phyloP scores from a whole-genome alignment of 2,113 vertebrate species.

The Chionodraco myersi region DNA sequence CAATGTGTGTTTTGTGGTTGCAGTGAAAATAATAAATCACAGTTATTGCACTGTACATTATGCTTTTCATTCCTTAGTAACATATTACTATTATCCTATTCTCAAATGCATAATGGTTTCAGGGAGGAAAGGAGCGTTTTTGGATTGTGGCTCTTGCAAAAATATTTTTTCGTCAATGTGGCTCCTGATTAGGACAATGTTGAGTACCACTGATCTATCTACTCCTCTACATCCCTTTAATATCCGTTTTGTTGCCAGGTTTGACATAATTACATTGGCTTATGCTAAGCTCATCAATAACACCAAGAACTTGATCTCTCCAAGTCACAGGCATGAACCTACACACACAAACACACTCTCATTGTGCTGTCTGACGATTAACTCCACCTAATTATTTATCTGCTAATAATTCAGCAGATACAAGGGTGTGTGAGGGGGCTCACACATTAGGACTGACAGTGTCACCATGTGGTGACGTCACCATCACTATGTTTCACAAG shows the following conservation, averaged over 20 bases:
- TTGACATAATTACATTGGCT: conserved; percentile 64
- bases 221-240: conserved; percentile 42
- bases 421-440: conserved; percentile 25
- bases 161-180: too few relatives aligned
- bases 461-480: conserved; percentile 22
- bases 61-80: too few relatives aligned
- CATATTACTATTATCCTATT: too few relatives aligned
- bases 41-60: too few relatives aligned
- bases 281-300: conserved; percentile 67
- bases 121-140: too few relatives aligned
- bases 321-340: conserved; percentile 15
- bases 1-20: too few relatives aligned
- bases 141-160: too few relatives aligned
- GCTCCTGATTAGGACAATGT: too few relatives aligned
- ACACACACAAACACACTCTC: neutral
- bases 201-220: neutral
- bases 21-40: too few relatives aligned
- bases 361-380: conserved; percentile 39
- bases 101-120: too few relatives aligned
- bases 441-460: neutral
- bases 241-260: conserved; percentile 32
- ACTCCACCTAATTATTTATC: conserved; percentile 55
- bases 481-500: neutral
- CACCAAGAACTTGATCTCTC: conserved; percentile 37
- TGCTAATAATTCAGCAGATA: conserved; percentile 54